Base-by-base conservation (phyloP, 2,113 vertebrate genomes). In the Sinocyclocheilus anophthalmus region DNA sequence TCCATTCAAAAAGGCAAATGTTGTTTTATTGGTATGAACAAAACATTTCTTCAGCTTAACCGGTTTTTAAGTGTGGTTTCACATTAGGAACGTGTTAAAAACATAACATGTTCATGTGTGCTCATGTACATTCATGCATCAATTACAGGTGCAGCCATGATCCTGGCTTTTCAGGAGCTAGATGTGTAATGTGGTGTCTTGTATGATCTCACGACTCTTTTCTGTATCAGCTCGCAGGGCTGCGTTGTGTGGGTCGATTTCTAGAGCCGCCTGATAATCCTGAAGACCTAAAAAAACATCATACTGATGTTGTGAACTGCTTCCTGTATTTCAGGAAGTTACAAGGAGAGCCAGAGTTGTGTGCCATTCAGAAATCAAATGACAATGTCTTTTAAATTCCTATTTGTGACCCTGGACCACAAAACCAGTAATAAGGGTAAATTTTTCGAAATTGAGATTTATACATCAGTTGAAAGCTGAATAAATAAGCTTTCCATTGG, bases 241-340 rank as follows among this genome's bases (percentile, higher is more conserved):
- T 88, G 91, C 82, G 84, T 97, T 96, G 79, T 92, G 77, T 81
- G 96, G 96, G 75, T 97, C 91, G 20, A 98, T 97, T 93, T 94
- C 96, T 26, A 98, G 94, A 85, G 98, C 98, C 81, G 96, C 96
- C 87, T 98, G 94, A 86, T 96, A 99, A 89, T 99, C 98, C 85
- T 96, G 96, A 26, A 99, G 95, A 59, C 97, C 98, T 99, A 83
- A 2, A 45, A 72, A 8, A n/a, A 3, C 45, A 39, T 16, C 14
- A 77, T 11, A 42, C 2, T 33, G 42, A 9, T 16, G 26, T 13
- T 10, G 6, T 63, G 20, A 20, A 14, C n/a, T 6, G 10, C 11
- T 45, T n/a, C 22, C 14, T 48, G 12, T 30, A 76, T 63, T 63
- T n/a, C 65, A 18, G 2, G 13, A 30, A 59, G 55, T 59, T 59